Conservation (phyloP, 2,797 vertebrate species). For the Manis crassicaudata region DNA sequence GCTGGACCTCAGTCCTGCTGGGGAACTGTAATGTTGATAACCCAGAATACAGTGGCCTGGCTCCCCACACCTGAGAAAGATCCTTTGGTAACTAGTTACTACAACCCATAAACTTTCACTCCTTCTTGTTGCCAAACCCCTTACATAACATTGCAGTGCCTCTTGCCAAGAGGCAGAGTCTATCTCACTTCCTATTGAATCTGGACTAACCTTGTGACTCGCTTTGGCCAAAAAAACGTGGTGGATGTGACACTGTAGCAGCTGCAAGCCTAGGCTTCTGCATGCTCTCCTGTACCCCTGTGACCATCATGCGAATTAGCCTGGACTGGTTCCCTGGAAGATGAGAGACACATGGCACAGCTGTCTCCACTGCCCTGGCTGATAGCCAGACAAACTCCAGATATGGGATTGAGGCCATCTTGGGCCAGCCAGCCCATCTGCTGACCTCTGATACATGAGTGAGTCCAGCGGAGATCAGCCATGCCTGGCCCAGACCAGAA, state of each 20-base stretch:
- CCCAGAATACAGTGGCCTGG: not conserved
- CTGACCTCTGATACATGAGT: not conserved
- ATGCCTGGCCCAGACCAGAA: not conserved
- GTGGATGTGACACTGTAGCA: not conserved
- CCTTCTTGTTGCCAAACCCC: not conserved
- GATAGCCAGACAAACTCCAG: not conserved
- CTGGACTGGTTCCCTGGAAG: not conserved
- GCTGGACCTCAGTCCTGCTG: not conserved
- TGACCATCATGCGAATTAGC: not conserved
- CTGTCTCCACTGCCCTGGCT: not conserved
- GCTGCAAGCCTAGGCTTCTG: not conserved
- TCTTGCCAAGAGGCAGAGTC: not conserved
- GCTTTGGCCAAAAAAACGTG: not conserved
- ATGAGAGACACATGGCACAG: not conserved
- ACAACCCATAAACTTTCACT: not conserved
- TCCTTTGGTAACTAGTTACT: not conserved
- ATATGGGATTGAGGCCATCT: not conserved
- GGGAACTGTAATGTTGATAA: not conserved
- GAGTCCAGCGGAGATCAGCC: not conserved
- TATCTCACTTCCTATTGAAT: not conserved
- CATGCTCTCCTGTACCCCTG: not conserved
- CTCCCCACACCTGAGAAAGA: not conserved
- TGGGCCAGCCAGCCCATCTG: not conserved
- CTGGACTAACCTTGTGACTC: not conserved
- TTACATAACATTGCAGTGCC: not conserved